Percentiles rank a stretch among this genome's conserved stretches.
These are phyloP conservation scores for Drosophila nasuta DNA, from an alignment of 1,140 invertebrate species.

Conservation along the genomic window DNA sequence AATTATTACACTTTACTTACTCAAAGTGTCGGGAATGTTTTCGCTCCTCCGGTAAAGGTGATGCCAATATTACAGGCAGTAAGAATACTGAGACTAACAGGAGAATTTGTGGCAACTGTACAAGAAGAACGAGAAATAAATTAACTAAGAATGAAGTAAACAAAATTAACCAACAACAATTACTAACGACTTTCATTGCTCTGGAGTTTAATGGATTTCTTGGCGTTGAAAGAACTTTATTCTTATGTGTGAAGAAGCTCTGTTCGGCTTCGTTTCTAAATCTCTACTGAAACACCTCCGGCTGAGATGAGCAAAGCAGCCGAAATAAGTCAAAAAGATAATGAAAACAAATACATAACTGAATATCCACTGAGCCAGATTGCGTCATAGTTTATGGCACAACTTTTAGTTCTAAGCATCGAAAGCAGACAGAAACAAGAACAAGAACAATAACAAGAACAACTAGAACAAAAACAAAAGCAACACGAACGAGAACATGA, in stretches of 20 bases:
- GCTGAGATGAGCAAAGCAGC: slow-evolving; percentile 64
- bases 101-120: slow-evolving; percentile 40
- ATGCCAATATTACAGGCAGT: slow-evolving; percentile 26
- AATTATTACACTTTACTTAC: slow-evolving; percentile 30
- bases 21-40: slow-evolving; percentile 63
- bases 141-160: not conserved
- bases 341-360: slow-evolving; percentile 67
- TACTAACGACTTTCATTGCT: slow-evolving; percentile 57
- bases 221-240: slow-evolving; percentile 6
- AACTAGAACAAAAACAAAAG: not conserved
- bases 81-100: slow-evolving; percentile 25
- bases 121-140: not conserved
- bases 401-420: slow-evolving; percentile 56
- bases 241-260: slow-evolving; percentile 20
- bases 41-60: slow-evolving; percentile 45
- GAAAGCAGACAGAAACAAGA: slow-evolving; percentile 22
- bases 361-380: slow-evolving; percentile 50
- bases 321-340: slow-evolving; percentile 67
- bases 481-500: slow-evolving; percentile 14
- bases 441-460: not conserved
- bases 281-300: slow-evolving; percentile 55
- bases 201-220: not conserved
- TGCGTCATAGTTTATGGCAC: slow-evolving; percentile 75
- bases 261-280: slow-evolving; percentile 36
- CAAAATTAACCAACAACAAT: not conserved